Evolutionary conservation across 2,888 invertebrate genomes (phyloP), one percentile per base, ranked within the genome.

Genomic region (Caenorhabditis panamensis): DNA sequence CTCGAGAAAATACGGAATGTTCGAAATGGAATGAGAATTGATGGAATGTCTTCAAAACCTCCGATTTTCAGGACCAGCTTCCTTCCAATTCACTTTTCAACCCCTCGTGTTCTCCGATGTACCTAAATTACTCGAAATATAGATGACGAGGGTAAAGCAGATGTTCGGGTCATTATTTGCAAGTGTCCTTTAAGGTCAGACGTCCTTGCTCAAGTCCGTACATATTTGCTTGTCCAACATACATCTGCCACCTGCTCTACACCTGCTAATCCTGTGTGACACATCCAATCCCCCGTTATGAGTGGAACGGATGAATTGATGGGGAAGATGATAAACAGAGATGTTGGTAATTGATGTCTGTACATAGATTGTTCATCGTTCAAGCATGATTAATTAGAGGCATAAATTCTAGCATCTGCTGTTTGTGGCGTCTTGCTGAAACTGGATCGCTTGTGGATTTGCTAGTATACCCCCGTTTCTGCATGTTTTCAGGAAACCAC

Each of bases 201-300:
- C 64, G 56, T 64, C 64, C 51, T 59, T 44, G 61, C 59, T 44
- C 36, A 44, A 47, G n/a, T 62, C 24, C 20, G 51, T 59, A 53
- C 61, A 61, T 75, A 66, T 66, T 75, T 75, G 75, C 73, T 36
- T 64, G 58, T 9, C 37, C 61, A 49, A 37, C 24, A 31, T 28
- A 37, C 24, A 59, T 22, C 58, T 54, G 59, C 66, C 73, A 75
- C 75, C 75, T 75, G 75, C 61, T 75, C 75, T 16, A 66, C 75
- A 75, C 75, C 75, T 75, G 75, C 51, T 66, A 75, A 66, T 75
- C 58, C 41, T 53, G 41, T 53, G 56, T 58, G 24, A 9, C 22
- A 44, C 41, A 41, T 6, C 2, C 62, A 44, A 31, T 31, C 31
- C 31, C 31, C 31, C 31, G 22, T 41, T 20, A 8, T 41, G 28